Evolutionary conservation across 2,888 invertebrate species (phyloP).

Genomic region (Cataglyphis albicans): DNA sequence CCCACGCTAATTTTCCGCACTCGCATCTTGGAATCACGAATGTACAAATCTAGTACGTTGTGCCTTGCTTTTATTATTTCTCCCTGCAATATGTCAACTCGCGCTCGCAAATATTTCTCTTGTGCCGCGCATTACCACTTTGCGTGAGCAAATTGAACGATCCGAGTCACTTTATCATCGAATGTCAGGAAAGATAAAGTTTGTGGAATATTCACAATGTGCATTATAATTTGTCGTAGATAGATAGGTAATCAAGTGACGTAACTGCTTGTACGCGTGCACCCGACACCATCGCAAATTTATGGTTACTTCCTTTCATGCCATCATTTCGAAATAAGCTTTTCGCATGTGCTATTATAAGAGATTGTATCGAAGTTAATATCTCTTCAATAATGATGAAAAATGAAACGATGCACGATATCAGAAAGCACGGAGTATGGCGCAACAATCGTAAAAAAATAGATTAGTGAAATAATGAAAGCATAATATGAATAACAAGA

Average conservation of each 20-base stretch:
- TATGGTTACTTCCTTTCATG: slow-evolving; percentile 41
- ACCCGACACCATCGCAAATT: slow-evolving; percentile 57
- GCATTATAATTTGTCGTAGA: slow-evolving; percentile 59
- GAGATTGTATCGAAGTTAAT: slow-evolving; percentile 13
- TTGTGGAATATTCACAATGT: slow-evolving; percentile 66
- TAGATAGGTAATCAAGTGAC: slow-evolving; percentile 63
- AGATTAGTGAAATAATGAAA: slow-evolving; percentile 6
- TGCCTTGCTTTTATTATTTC: neutral
- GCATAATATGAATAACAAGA: neutral
- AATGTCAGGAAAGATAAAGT: slow-evolving; percentile 61
- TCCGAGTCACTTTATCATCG: slow-evolving; percentile 53
- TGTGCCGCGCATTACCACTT: neutral
- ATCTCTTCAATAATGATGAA: neutral
- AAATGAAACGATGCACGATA: neutral
- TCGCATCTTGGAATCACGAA: neutral
- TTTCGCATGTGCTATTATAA: slow-evolving; percentile 3
- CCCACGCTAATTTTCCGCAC: neutral
- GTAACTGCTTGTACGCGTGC: slow-evolving; percentile 60
- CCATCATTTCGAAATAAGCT: slow-evolving; percentile 33
- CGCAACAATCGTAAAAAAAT: neutral
- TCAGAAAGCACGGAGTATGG: neutral
- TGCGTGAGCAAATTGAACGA: slow-evolving; percentile 48
- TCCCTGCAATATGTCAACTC: neutral
- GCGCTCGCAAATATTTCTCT: slow-evolving; percentile 5
- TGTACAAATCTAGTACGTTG: neutral